A percentile compares a stretch with the other conserved stretches of the same genome.
Conservation (phyloP, 2,113 vertebrate species). For the Scolopax mira region DNA sequence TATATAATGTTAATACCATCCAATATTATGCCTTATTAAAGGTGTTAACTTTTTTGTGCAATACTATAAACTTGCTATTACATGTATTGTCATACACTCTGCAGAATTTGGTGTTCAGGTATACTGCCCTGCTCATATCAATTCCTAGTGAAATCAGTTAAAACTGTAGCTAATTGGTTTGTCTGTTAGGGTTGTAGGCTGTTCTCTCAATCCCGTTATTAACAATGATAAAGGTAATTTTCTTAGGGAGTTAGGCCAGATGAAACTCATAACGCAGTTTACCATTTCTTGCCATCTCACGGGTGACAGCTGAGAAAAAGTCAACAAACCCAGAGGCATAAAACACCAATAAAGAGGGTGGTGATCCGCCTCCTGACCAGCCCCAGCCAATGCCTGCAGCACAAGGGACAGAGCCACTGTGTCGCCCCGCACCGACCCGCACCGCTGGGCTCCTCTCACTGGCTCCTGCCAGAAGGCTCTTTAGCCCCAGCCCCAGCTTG, state of each 20-base stretch:
- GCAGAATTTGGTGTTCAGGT: neutral
- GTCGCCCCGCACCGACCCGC: neutral
- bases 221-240: neutral
- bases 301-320: neutral
- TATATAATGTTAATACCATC: neutral
- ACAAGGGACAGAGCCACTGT: neutral
- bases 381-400: accelerated
- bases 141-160: neutral
- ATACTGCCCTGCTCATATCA: neutral
- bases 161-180: neutral
- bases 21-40: neutral
- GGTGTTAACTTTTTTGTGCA: neutral
- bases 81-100: neutral
- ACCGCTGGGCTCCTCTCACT: too few species aligned
- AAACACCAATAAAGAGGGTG: accelerated
- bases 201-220: neutral
- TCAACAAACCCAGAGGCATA: neutral
- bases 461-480: neutral
- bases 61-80: neutral
- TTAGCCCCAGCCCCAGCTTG: neutral
- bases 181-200: neutral
- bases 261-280: too few species aligned
- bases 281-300: neutral
- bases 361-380: neutral
- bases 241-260: neutral